phyloP scores from a whole-genome alignment of 2,797 vertebrate species.

The Pempheris klunzingeri region DNA sequence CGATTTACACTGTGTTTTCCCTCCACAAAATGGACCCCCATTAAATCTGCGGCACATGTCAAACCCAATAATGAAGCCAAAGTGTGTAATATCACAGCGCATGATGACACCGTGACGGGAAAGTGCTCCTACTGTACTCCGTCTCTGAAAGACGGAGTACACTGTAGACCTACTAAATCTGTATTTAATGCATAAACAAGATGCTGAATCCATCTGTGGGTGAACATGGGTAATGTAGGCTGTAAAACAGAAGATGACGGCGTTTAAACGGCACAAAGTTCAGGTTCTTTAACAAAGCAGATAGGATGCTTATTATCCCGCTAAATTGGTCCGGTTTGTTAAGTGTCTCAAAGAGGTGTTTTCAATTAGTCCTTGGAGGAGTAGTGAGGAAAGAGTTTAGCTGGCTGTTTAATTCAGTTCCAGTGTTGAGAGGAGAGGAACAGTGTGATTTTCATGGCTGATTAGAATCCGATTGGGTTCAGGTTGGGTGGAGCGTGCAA shows the following conservation, averaged over 20 bases:
- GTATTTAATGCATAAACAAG: background rate
- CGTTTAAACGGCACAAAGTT: background rate
- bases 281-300: background rate
- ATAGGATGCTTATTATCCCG: too few relatives aligned
- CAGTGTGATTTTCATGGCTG: too few relatives aligned
- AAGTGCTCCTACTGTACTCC: background rate
- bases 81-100: constrained; percentile 42
- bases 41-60: constrained; percentile 54
- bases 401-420: too few relatives aligned
- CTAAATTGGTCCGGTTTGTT: too few relatives aligned
- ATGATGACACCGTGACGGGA: constrained; percentile 17
- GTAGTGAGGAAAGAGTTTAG: too few relatives aligned
- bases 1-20: constrained; percentile 60
- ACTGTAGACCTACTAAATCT: too few relatives aligned
- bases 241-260: background rate
- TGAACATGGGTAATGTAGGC: background rate
- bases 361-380: too few relatives aligned
- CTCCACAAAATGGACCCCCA: constrained; percentile 46
- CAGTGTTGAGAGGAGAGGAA: too few relatives aligned
- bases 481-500: too few relatives aligned
- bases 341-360: too few relatives aligned
- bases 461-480: too few relatives aligned
- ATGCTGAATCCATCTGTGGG: background rate
- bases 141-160: constrained; percentile 12
- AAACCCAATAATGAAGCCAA: constrained; percentile 43